These are phyloP conservation scores for Epinephelus awoara DNA, from an alignment of 2,797 vertebrate species.

Conservation along the genomic window DNA sequence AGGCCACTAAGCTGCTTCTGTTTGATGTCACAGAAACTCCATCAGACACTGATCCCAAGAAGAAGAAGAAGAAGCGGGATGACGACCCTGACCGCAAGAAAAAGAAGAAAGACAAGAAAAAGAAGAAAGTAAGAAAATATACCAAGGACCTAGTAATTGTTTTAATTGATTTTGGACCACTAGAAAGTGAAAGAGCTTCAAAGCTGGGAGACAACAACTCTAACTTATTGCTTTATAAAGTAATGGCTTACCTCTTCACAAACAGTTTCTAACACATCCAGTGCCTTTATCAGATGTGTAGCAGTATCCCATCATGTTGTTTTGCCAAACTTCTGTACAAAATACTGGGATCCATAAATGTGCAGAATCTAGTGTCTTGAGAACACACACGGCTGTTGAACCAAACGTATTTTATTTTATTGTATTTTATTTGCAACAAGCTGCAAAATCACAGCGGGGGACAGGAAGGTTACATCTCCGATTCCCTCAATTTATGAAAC, in stretches of 20 bases:
- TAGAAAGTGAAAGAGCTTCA: not conserved
- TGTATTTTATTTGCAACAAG: no score
- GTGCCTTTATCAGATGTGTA: no score
- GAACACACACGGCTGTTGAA: no score
- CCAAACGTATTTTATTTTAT: no score
- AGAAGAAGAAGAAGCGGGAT: slow-evolving; percentile 99
- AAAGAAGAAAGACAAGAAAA: slow-evolving; percentile 99
- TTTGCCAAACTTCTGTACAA: no score
- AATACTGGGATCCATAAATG: no score
- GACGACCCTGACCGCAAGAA: slow-evolving; percentile 96
- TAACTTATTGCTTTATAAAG: not conserved
- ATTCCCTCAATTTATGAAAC: no score
- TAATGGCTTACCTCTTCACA: not conserved
- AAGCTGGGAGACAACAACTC: not conserved
- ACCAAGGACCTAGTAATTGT: not conserved
- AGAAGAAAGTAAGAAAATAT: slow-evolving; percentile 91
- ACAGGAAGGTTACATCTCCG: no score
- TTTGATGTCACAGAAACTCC: slow-evolving; percentile 89
- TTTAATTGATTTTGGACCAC: not conserved
- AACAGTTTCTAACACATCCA: not conserved
- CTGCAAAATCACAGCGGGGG: no score
- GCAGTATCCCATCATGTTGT: no score
- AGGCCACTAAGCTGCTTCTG: slow-evolving; percentile 17
- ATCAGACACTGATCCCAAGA: slow-evolving; percentile 97
- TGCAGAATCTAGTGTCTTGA: no score